Conservation (phyloP, 2,888 invertebrate genomes). For the Ectemnius lituratus region DNA sequence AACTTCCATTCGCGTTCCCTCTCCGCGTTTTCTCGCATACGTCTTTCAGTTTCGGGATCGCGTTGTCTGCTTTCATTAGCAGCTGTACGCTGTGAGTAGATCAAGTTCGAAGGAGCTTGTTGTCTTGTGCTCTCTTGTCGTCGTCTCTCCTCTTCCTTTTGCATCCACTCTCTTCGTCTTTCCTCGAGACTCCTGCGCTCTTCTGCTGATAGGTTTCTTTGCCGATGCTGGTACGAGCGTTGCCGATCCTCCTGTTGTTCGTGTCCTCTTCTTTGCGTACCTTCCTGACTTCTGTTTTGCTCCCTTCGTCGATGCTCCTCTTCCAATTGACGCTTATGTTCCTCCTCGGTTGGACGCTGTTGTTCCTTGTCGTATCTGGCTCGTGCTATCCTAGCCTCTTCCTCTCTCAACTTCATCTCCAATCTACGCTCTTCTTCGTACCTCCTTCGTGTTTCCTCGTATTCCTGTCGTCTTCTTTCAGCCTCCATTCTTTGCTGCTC, state of each 20-base stretch:
- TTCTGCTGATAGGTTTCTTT: not conserved
- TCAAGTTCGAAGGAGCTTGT: slow-evolving; percentile 34
- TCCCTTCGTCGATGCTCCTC: slow-evolving; percentile 12
- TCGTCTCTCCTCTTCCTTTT: slow-evolving; percentile 46
- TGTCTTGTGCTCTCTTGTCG: slow-evolving; percentile 28
- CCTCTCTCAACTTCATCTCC: slow-evolving; percentile 12
- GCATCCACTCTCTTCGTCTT: slow-evolving; percentile 37
- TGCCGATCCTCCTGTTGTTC: not conserved
- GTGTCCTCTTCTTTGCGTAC: not conserved
- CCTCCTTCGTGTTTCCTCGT: slow-evolving; percentile 28
- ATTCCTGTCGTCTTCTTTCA: not conserved
- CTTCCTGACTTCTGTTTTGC: slow-evolving; percentile 13
- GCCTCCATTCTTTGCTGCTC: slow-evolving; percentile 11
- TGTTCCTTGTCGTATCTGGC: slow-evolving; percentile 6
- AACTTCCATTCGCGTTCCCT: slow-evolving; percentile 31
- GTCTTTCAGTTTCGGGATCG: slow-evolving; percentile 31
- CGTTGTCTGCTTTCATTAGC: slow-evolving; percentile 18
- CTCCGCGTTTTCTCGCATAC: slow-evolving; percentile 33
- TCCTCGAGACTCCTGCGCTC: slow-evolving; percentile 25
- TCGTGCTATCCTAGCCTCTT: not conserved
- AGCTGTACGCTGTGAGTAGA: not conserved
- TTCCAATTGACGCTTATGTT: slow-evolving; percentile 4
- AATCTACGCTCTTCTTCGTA: slow-evolving; percentile 10
- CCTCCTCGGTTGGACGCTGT: not conserved
- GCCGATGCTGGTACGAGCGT: no score